Base-by-base conservation (phyloP, 2,888 invertebrate genomes). In the Anticlea derivata region DNA sequence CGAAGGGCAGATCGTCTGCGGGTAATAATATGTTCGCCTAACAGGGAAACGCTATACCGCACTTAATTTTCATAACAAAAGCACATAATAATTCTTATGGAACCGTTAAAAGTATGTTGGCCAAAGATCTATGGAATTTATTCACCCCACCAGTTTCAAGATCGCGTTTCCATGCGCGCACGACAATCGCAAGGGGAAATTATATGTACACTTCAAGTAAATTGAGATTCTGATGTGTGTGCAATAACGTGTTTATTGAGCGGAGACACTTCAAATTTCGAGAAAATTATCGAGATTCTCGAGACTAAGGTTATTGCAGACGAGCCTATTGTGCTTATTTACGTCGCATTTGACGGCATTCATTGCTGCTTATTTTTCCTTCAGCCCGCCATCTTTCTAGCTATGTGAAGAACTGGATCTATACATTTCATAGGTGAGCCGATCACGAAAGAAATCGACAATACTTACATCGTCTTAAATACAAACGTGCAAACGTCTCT, bases 91-190 rank as follows among this genome's bases (percentile, higher is more conserved):
- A 70, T 65, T 70, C 68, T 70, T 68, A 69, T 49, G 46, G 59
- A 66, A 73, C 79, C 79, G 80, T 80, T 79, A 78, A 78, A 77
- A 76, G 73, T 78, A 75, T 78, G 77, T 77, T 78, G 73, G 71
- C 67, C 63, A 63, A 62, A 72, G 70, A 77, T 70, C 64, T 74
- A 72, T 68, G 74, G 76, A 76, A 79, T 78, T 77, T 79, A 80
- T 79, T 76, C 80, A 80, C 80, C 79, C 80, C 68, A 71, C 55
- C 55, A 65, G 79, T 75, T 74, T 74, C 67, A 73, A 66, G 74
- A 71, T 74, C 75, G 70, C 73, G 65, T 78, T 75, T 73, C 79
- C 73, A 75, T 75, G 73, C 67, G 63, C 70, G 60, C 65, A 66
- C 68, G 68, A 54, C 63, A 64, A 59, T 47, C 58, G 55, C 60